phyloP scores from a whole-genome alignment of 2,888 invertebrate species.

The Acronicta aceris region DNA sequence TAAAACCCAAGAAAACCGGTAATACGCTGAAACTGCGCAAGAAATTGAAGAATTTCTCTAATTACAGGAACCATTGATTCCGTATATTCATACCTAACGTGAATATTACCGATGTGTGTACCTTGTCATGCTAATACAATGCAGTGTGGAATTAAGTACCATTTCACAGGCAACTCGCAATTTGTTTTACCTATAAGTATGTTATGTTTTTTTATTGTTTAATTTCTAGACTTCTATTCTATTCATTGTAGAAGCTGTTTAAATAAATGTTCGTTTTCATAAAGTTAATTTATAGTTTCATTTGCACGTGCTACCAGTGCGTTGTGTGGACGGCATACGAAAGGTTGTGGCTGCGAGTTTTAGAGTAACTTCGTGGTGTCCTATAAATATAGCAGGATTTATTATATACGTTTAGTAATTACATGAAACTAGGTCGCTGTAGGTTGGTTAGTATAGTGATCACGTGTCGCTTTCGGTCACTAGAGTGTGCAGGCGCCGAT shows the following conservation, averaged over 20 bases:
- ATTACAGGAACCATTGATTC: slow-evolving; percentile 44
- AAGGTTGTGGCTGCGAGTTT: background rate
- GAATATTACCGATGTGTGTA: slow-evolving; percentile 29
- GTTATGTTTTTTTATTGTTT: slow-evolving; percentile 44
- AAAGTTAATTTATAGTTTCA: slow-evolving; percentile 33
- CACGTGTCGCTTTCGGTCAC: slow-evolving; percentile 37
- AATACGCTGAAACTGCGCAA: slow-evolving; percentile 55
- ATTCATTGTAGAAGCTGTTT: slow-evolving; percentile 51
- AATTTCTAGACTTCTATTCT: slow-evolving; percentile 30
- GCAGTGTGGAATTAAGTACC: slow-evolving; percentile 36
- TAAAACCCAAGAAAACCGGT: slow-evolving; percentile 39
- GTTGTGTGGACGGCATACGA: background rate
- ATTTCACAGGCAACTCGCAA: slow-evolving; percentile 36
- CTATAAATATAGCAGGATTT: background rate
- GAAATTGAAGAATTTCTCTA: slow-evolving; percentile 61
- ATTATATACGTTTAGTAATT: slow-evolving; percentile 7
- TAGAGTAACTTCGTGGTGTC: background rate
- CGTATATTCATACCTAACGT: slow-evolving; percentile 17
- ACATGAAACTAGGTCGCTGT: slow-evolving; percentile 18
- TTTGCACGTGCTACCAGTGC: slow-evolving; percentile 8
- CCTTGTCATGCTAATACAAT: slow-evolving; percentile 45
- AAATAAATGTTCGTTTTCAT: slow-evolving; percentile 54
- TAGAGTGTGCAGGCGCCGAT: slow-evolving; percentile 34
- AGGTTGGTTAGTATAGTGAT: slow-evolving; percentile 24
- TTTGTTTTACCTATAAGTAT: slow-evolving; percentile 41